Conservation (phyloP, 2,113 vertebrate genomes). For the Caloenas nicobarica region DNA sequence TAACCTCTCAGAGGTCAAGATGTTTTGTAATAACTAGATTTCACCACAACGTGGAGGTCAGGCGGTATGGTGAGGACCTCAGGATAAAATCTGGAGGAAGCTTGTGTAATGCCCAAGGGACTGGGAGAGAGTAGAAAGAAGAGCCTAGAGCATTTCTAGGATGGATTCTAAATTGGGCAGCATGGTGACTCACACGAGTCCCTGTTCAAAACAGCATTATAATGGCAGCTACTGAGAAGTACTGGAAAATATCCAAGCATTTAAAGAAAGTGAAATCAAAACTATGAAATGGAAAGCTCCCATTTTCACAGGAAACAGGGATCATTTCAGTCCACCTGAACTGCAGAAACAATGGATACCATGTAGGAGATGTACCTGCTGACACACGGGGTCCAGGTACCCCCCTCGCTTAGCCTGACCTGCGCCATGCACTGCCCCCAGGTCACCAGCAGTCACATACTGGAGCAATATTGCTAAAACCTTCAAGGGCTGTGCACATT, state of each 20-base stretch:
- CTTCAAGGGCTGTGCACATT: not conserved
- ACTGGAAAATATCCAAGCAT: not conserved
- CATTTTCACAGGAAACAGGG: not conserved
- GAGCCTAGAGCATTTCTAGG: not conserved
- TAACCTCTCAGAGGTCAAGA: not conserved
- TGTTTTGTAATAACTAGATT: not conserved
- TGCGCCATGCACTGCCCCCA: not conserved
- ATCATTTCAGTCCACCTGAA: not conserved
- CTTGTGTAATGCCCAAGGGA: not conserved
- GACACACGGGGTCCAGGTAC: not conserved
- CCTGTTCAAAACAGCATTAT: not conserved
- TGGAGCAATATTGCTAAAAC: not conserved
- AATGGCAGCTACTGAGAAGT: not conserved
- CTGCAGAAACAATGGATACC: not conserved
- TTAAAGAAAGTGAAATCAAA: constrained; percentile 23
- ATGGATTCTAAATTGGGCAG: not conserved
- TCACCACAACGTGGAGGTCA: not conserved
- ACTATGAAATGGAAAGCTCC: not conserved
- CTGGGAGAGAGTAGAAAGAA: not conserved
- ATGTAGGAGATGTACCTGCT: not conserved
- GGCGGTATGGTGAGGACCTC: not conserved
- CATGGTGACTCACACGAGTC: not conserved
- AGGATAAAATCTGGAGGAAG: constrained; percentile 3
- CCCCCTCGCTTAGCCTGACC: not conserved
- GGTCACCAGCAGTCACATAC: not conserved